phyloP scores from a whole-genome alignment of 1,140 invertebrate species.

The Papilio polytes region DNA sequence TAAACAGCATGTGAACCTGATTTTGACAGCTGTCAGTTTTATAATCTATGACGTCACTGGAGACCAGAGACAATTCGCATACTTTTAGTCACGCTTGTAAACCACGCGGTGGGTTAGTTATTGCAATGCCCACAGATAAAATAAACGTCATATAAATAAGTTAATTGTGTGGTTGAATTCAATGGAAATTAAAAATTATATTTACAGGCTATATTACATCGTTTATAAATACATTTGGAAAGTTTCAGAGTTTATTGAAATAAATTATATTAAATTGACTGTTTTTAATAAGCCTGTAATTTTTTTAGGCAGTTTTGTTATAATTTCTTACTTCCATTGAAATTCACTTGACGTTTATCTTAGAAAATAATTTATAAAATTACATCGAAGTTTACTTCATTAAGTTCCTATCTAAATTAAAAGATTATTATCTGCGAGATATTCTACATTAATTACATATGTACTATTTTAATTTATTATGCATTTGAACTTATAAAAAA shows the following conservation, averaged over 20 bases:
- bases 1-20: constrained; percentile 47
- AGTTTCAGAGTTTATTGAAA: too few relatives aligned
- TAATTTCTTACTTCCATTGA: too few relatives aligned
- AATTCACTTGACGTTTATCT: background rate
- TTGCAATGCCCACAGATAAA: constrained; percentile 12
- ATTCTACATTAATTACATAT: background rate
- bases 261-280: too few relatives aligned
- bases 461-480: constrained; percentile 10
- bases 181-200: too few relatives aligned
- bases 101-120: background rate
- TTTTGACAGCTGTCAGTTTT: constrained; percentile 16
- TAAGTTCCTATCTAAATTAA: background rate
- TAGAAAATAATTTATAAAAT: background rate
- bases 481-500: background rate
- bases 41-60: background rate
- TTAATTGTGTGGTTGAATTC: too few relatives aligned
- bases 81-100: background rate
- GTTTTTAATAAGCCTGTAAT: too few relatives aligned
- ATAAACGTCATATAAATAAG: background rate
- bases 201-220: too few relatives aligned
- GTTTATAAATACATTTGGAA: too few relatives aligned
- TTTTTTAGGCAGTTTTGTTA: too few relatives aligned
- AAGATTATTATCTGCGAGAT: background rate
- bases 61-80: background rate
- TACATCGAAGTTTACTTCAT: background rate